These are phyloP conservation scores for Stylophora pistillata DNA, from an alignment of 64 coral and sea anemone species.

Conservation along the genomic window DNA sequence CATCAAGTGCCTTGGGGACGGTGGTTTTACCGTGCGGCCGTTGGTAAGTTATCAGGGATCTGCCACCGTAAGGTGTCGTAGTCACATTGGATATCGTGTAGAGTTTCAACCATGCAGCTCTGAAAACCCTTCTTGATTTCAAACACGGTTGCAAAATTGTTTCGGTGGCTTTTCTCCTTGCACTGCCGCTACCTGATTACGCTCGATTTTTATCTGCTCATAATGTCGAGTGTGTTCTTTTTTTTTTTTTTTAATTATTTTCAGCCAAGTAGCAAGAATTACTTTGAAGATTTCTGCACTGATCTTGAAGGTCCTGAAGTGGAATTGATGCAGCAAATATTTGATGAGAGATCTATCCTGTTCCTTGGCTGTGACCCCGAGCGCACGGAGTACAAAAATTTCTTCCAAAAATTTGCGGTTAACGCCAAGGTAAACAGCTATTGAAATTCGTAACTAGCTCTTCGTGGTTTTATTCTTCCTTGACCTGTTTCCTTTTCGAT, in stretches of 20 bases:
- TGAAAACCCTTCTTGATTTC: too few species aligned
- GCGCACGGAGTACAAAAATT: conserved; percentile 41
- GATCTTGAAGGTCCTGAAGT: conserved; percentile 50
- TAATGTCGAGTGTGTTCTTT: neutral
- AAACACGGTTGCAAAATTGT: too few species aligned
- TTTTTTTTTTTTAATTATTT: neutral
- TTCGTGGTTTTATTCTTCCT: neutral
- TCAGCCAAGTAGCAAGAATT: conserved; percentile 59
- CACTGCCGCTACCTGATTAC: too few species aligned
- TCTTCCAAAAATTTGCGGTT: conserved; percentile 62
- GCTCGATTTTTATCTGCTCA: neutral
- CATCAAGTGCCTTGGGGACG: conserved; percentile 68
- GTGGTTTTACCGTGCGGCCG: conserved; percentile 40
- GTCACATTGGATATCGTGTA: too few species aligned
- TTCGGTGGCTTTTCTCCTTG: too few species aligned
- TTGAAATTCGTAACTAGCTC: neutral
- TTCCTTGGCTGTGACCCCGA: conserved; percentile 68
- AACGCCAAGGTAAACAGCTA: conserved; percentile 38
- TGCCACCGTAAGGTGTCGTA: too few species aligned
- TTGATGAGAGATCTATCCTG: conserved; percentile 67
- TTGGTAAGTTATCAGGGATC: neutral
- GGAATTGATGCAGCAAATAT: conserved; percentile 45
- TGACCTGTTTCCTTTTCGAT: neutral
- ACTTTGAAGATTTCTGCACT: conserved; percentile 54
- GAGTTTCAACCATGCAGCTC: too few species aligned